Percentiles rank a stretch among this genome's conserved stretches.
Conservation (phyloP, 2,888 invertebrate species). For the Achlya flavicornis region DNA sequence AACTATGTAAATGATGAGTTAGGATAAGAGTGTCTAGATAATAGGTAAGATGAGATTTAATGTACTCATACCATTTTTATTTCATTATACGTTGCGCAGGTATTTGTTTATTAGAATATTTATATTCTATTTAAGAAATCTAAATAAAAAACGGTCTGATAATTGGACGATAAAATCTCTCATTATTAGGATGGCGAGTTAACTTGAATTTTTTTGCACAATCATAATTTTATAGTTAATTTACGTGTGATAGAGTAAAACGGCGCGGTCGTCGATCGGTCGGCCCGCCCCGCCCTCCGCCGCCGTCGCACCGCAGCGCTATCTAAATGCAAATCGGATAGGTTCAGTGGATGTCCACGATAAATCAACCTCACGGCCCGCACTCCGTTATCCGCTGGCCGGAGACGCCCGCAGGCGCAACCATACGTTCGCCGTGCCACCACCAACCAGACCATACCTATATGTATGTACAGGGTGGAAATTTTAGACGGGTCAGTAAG, state of each 20-base stretch:
- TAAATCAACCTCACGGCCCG: slow-evolving; percentile 73
- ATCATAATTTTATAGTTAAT: slow-evolving; percentile 74
- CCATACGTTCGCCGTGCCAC: slow-evolving; percentile 26
- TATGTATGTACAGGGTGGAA: too few species aligned
- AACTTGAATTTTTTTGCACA: slow-evolving; percentile 51
- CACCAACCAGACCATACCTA: slow-evolving; percentile 1
- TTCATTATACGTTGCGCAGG: not conserved
- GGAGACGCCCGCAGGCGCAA: slow-evolving; percentile 48
- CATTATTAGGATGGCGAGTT: slow-evolving; percentile 57
- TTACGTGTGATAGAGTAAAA: slow-evolving; percentile 74
- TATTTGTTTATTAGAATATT: not conserved
- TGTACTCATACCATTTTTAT: not conserved
- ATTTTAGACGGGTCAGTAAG: too few species aligned
- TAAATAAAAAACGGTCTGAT: slow-evolving; percentile 42
- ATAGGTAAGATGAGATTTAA: not conserved
- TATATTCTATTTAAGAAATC: slow-evolving; percentile 14
- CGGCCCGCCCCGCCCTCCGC: slow-evolving; percentile 37
- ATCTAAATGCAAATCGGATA: slow-evolving; percentile 84
- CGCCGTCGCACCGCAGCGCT: slow-evolving; percentile 57
- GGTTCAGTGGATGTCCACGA: slow-evolving; percentile 78
- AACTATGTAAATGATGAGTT: not conserved
- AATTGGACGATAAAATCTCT: slow-evolving; percentile 63
- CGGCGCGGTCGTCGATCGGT: slow-evolving; percentile 39
- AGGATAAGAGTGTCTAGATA: not conserved
- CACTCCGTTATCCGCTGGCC: slow-evolving; percentile 64